phyloP scores from a whole-genome alignment of 2,113 vertebrate genomes.

The Burhinus bistriatus region DNA sequence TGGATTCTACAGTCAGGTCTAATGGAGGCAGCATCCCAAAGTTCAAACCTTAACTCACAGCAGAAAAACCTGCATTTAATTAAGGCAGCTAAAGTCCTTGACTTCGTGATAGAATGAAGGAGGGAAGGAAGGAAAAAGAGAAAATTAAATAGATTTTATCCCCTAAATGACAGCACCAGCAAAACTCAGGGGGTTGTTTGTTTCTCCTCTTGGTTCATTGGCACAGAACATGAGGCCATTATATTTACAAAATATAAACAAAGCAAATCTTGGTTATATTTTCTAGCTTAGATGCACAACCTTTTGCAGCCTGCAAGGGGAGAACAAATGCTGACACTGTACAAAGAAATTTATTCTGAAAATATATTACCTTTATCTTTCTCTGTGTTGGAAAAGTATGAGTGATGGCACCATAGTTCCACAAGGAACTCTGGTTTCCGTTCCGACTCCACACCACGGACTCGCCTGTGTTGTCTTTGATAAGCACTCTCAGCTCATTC shows the following conservation, averaged over 20 bases:
- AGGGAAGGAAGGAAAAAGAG: background rate
- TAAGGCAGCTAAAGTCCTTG: background rate
- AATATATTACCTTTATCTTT: slow-evolving; percentile 73
- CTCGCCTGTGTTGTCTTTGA: slow-evolving; percentile 48
- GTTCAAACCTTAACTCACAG: background rate
- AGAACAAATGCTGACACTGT: background rate
- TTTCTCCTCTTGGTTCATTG: background rate
- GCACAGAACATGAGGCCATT: background rate
- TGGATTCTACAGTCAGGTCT: background rate
- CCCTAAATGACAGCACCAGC: background rate
- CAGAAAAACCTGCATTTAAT: background rate
- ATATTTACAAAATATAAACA: background rate
- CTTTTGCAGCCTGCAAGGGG: background rate
- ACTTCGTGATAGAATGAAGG: background rate
- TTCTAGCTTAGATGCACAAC: background rate
- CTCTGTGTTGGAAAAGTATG: slow-evolving; percentile 43
- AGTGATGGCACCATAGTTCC: slow-evolving; percentile 76
- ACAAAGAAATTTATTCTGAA: background rate
- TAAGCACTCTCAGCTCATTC: slow-evolving; percentile 71
- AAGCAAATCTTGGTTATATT: background rate
- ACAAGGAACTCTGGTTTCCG: slow-evolving; percentile 56
- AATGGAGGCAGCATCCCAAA: background rate
- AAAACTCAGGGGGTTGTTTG: background rate
- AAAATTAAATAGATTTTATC: background rate
- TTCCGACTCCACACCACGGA: slow-evolving; percentile 71